Evolutionary conservation across 2,888 invertebrate genomes (phyloP), one percentile per base, ranked within the genome.

Genomic region (Pelosia muscerda): DNA sequence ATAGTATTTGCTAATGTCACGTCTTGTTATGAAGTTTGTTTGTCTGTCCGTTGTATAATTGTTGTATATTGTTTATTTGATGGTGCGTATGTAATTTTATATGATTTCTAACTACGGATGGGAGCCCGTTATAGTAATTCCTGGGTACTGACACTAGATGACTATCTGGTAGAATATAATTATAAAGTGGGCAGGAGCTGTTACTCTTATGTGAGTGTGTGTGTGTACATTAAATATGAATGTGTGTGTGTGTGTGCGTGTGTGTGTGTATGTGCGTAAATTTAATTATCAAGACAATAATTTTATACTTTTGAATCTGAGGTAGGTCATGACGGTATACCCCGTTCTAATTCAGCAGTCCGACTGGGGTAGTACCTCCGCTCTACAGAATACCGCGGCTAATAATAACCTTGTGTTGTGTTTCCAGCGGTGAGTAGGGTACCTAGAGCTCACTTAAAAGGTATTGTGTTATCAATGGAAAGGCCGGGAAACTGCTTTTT

Each of bases 1-100:
- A 42, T 76, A 78, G 83, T 84, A 87, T 86, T 86, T 82, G 89
- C 90, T 86, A 92, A 92, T 91, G 92, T 92, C 92, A 87, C 81
- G 79, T 81, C 88, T 85, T 86, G 89, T 89, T 89, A 85, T 85
- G 85, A 68, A 66, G 58, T 28, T 15, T 9, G 66, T 28, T 15
- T 9, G 66, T 58, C 28, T 72, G 77, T 77, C 31, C 28, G 54
- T 63, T 53, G 31, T 63, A 54, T 74, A 74, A 67, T 71, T 69
- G 68, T 74, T 66, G 57, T 23, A 15, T 57, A 55, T 68, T 66
- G 69, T 79, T 72, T 71, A 68, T 62, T 54, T 69, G 55, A 55
- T 13, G 28, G n/a, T 69, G 63, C 61, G 68, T 66, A 63, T 10
- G 60, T 65, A 69, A 69, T 65, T 69, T 63, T 63, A 54, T 59